phyloP scores from a whole-genome alignment of 2,888 invertebrate genomes.

The Papilio elwesi region DNA sequence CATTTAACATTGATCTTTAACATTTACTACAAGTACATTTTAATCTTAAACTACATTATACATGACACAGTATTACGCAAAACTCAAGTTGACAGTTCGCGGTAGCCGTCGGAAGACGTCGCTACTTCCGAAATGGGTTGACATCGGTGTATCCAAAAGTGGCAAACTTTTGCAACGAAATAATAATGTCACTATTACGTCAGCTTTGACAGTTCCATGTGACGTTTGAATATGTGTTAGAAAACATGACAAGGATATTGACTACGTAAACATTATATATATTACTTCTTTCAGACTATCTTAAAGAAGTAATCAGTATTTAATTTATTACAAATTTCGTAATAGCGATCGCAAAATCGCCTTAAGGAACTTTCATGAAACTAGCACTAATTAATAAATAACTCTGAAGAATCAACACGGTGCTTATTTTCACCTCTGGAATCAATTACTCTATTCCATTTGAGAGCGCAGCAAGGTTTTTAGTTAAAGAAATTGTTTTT shows the following conservation, averaged over 20 bases:
- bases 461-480: too few relatives aligned
- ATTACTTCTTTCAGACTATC: background rate
- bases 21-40: background rate
- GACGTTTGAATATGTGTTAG: slow-evolving; percentile 31
- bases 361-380: too few relatives aligned
- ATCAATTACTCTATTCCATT: too few relatives aligned
- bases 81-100: slow-evolving; percentile 26
- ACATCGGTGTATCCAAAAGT: slow-evolving; percentile 27
- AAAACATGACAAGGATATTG: background rate
- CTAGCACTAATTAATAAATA: too few relatives aligned
- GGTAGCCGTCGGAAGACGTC: slow-evolving; percentile 33
- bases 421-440: too few relatives aligned
- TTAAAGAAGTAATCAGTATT: too few relatives aligned
- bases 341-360: too few relatives aligned
- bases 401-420: too few relatives aligned
- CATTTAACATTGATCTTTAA: too few relatives aligned
- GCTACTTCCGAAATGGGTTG: slow-evolving; percentile 37
- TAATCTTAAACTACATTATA: background rate
- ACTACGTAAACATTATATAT: slow-evolving; percentile 14
- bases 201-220: slow-evolving; percentile 43
- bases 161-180: slow-evolving; percentile 34
- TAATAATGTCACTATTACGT: slow-evolving; percentile 39
- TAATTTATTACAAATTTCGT: too few relatives aligned
- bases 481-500: too few relatives aligned
- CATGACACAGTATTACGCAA: background rate